Percentiles rank a stretch among this genome's conserved stretches.
Evolutionary conservation across 1,140 invertebrate species (phyloP).

Genomic region (Zaprionus lachaisei): DNA sequence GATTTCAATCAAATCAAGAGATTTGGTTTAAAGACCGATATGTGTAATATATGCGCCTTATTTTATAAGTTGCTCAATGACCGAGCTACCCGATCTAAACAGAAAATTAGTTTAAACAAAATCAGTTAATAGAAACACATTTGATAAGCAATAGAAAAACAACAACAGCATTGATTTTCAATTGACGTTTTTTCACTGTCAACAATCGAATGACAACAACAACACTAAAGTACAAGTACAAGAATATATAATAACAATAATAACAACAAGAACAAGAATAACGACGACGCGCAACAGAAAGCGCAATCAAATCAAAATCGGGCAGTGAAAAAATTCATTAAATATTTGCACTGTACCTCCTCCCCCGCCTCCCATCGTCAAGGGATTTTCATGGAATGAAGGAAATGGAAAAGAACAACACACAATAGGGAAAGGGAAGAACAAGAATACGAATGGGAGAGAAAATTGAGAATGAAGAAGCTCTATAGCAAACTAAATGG

Average conservation of each 20-base stretch:
- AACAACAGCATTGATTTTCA: conserved; percentile 49
- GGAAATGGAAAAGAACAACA: conserved; percentile 16
- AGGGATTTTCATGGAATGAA: conserved; percentile 18
- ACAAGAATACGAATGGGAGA: conserved; percentile 12
- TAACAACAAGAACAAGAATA: conserved; percentile 21
- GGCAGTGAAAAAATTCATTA: conserved; percentile 58
- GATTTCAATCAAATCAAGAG: background rate
- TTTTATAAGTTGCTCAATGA: background rate
- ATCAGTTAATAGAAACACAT: conserved; percentile 5
- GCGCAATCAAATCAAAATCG: conserved; percentile 47
- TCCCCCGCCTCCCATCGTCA: background rate
- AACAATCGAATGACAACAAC: conserved; percentile 24
- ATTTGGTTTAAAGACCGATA: background rate
- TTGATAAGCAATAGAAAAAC: conserved; percentile 57
- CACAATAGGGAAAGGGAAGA: background rate
- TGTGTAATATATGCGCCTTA: background rate
- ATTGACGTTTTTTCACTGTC: conserved; percentile 43
- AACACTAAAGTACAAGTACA: background rate
- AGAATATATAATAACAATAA: conserved; percentile 9
- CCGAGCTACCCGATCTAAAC: conserved; percentile 20
- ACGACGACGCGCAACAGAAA: conserved; percentile 40
- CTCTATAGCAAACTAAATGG: conserved; percentile 20
- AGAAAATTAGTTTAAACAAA: conserved; percentile 23
- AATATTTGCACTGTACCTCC: conserved; percentile 35
- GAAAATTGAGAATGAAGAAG: conserved; percentile 19